Percentiles rank a stretch among this genome's conserved stretches.
phyloP scores from a whole-genome alignment of 2,797 vertebrate genomes.

The Sciurus carolinensis region DNA sequence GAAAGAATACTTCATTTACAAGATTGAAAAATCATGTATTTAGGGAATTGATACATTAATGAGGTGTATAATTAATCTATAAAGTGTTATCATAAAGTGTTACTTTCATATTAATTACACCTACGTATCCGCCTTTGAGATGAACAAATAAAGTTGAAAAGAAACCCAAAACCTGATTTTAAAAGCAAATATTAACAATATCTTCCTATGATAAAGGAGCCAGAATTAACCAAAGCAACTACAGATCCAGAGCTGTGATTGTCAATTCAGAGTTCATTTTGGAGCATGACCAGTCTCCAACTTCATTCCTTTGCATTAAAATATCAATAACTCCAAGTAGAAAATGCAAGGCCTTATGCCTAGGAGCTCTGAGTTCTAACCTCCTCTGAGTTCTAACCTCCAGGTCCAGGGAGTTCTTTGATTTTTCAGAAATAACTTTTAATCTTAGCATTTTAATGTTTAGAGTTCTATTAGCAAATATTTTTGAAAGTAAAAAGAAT shows the following conservation, averaged over 20 bases:
- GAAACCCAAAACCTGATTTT: neutral
- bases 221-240: neutral
- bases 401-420: neutral
- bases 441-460: neutral
- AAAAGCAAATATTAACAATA: neutral
- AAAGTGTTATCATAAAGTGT: neutral
- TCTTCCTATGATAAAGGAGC: neutral
- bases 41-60: neutral
- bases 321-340: neutral
- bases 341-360: neutral
- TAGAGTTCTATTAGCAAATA: conserved; percentile 7
- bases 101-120: neutral
- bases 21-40: neutral
- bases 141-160: neutral
- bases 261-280: conserved; percentile 23
- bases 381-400: neutral
- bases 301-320: conserved; percentile 29
- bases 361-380: too few species aligned
- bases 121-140: neutral
- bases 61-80: neutral
- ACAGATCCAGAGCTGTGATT: neutral
- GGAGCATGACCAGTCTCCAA: conserved; percentile 25
- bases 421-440: neutral
- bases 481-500: neutral
- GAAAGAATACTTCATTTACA: neutral